phyloP scores from a whole-genome alignment of 2,113 vertebrate species.

The Oncorhynchus nerka region DNA sequence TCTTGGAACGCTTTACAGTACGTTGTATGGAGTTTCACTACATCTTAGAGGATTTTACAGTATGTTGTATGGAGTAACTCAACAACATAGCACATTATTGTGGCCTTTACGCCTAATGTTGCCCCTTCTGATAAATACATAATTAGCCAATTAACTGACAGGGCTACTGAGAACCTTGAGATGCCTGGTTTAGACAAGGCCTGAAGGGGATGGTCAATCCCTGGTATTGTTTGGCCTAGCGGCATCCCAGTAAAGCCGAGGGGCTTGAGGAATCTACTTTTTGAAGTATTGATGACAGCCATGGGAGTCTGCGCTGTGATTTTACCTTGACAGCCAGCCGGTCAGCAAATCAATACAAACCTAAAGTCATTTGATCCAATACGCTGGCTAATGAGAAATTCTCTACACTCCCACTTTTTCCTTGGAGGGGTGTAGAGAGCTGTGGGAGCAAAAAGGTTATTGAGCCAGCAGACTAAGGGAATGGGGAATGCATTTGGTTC shows the following conservation, averaged over 20 bases:
- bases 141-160: too few relatives aligned
- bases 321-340: background rate
- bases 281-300: background rate
- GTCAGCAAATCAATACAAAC: background rate
- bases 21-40: too few relatives aligned
- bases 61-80: too few relatives aligned
- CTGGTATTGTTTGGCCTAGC: background rate
- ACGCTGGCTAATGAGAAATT: background rate
- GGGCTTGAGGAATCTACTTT: background rate
- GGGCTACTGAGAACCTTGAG: too few relatives aligned
- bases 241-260: background rate
- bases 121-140: too few relatives aligned
- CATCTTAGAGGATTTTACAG: too few relatives aligned
- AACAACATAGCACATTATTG: too few relatives aligned
- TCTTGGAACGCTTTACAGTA: accelerated
- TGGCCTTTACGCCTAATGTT: too few relatives aligned
- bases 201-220: too few relatives aligned
- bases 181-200: too few relatives aligned
- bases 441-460: background rate
- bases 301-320: background rate
- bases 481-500: background rate
- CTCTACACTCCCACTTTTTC: background rate
- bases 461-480: background rate
- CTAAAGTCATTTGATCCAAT: background rate
- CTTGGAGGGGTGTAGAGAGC: background rate